Evolutionary conservation across 2,888 invertebrate genomes (phyloP).

Genomic region (Clostera curtula): DNA sequence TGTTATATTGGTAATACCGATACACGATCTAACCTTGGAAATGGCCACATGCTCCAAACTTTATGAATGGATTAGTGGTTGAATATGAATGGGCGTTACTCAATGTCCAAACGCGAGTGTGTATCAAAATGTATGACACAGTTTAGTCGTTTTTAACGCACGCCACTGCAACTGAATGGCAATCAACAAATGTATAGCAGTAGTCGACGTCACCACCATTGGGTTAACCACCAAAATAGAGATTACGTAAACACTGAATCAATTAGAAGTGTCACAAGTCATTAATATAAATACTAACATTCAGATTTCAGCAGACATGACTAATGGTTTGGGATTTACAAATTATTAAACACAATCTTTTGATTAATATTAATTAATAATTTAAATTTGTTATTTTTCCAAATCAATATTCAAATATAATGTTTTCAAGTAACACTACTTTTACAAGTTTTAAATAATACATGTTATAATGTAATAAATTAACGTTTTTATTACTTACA

Average conservation of each 20-base stretch:
- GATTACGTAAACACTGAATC: background rate
- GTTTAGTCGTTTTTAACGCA: slow-evolving; percentile 10
- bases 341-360: background rate
- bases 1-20: slow-evolving; percentile 28
- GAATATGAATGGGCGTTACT: slow-evolving; percentile 41
- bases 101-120: slow-evolving; percentile 30
- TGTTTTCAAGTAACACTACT: too few relatives aligned
- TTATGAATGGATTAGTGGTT: slow-evolving; percentile 47
- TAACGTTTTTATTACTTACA: slow-evolving; percentile 12
- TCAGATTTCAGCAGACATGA: background rate
- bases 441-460: slow-evolving; percentile 5
- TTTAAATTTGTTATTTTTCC: background rate
- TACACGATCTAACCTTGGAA: slow-evolving; percentile 44
- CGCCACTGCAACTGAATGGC: background rate
- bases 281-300: too few relatives aligned
- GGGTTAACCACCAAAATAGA: background rate
- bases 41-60: slow-evolving; percentile 33
- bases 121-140: slow-evolving; percentile 32
- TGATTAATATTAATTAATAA: slow-evolving; percentile 1
- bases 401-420: background rate
- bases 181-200: background rate
- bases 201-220: background rate
- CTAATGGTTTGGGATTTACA: background rate
- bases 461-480: slow-evolving; percentile 15
- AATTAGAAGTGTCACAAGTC: background rate